Conservation (phyloP, 2,113 vertebrate species). For the Smithornis capensis region DNA sequence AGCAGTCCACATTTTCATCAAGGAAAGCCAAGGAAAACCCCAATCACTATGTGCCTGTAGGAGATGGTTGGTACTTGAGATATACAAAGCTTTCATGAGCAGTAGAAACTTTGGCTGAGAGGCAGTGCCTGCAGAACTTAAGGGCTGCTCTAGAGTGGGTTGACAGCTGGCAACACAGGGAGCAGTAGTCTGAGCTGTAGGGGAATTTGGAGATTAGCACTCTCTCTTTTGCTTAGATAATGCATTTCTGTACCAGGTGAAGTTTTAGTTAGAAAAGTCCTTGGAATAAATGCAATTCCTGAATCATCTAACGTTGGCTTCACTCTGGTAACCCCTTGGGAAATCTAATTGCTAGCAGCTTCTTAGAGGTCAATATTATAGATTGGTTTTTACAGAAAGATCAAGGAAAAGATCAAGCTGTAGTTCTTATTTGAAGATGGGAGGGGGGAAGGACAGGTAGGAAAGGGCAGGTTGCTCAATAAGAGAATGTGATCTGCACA, state of each 20-base stretch:
- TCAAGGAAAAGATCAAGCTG: slow-evolving; percentile 62
- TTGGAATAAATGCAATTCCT: neutral
- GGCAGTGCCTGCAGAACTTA: neutral
- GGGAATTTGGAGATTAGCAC: neutral
- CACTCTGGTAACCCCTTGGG: neutral
- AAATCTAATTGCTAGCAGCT: slow-evolving; percentile 50
- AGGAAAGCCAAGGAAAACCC: neutral
- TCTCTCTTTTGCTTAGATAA: neutral
- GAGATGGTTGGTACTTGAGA: neutral
- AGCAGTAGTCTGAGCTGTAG: neutral
- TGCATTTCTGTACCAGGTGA: neutral
- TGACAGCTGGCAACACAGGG: neutral
- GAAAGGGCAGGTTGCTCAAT: slow-evolving; percentile 48
- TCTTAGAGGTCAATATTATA: slow-evolving; percentile 56
- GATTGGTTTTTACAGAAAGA: slow-evolving; percentile 58
- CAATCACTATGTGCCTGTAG: neutral
- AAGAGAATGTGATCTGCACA: slow-evolving; percentile 1
- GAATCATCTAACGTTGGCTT: slow-evolving; percentile 12
- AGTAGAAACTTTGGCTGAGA: neutral
- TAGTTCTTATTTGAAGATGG: slow-evolving; percentile 29
- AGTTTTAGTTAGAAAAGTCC: neutral
- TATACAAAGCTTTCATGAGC: neutral
- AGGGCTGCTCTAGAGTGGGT: neutral
- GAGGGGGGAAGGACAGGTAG: slow-evolving; percentile 4
- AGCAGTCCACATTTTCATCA: slow-evolving; percentile 11